Evolutionary conservation across 2,797 vertebrate species (phyloP).

Genomic region (Limosa lapponica): DNA sequence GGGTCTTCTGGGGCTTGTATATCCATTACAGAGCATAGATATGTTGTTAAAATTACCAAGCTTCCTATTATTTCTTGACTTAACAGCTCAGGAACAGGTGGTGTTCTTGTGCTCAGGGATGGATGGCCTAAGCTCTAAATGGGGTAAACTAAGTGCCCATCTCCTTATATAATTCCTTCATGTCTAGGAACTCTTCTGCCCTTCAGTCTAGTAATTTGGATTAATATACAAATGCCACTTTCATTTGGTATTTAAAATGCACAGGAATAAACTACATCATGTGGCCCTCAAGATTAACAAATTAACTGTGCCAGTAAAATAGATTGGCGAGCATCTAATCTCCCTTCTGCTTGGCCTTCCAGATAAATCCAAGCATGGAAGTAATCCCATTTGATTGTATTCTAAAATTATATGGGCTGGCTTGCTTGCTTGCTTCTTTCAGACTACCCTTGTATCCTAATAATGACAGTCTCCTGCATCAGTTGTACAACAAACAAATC

Average conservation of each 20-base stretch:
- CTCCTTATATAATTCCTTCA: not conserved
- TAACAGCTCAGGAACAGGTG: not conserved
- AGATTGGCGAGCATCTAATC: not conserved
- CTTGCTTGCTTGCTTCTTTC: slow-evolving; percentile 16
- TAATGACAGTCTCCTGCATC: not conserved
- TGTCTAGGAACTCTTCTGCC: not conserved
- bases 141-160: not conserved
- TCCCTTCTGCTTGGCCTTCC: not conserved
- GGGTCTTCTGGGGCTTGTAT: not conserved
- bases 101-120: not conserved
- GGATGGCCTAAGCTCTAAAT: not conserved
- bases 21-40: not conserved
- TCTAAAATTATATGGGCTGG: slow-evolving; percentile 4
- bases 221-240: not conserved
- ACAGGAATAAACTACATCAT: not conserved
- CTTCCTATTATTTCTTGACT: not conserved
- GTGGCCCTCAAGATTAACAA: not conserved
- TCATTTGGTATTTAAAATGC: not conserved
- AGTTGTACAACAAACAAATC: not conserved
- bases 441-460: not conserved
- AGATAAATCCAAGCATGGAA: slow-evolving; percentile 32
- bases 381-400: not conserved
- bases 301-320: not conserved
- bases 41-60: not conserved
- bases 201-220: not conserved